Conservation (phyloP, 2,797 vertebrate species). For the Discoglossus pictus region DNA sequence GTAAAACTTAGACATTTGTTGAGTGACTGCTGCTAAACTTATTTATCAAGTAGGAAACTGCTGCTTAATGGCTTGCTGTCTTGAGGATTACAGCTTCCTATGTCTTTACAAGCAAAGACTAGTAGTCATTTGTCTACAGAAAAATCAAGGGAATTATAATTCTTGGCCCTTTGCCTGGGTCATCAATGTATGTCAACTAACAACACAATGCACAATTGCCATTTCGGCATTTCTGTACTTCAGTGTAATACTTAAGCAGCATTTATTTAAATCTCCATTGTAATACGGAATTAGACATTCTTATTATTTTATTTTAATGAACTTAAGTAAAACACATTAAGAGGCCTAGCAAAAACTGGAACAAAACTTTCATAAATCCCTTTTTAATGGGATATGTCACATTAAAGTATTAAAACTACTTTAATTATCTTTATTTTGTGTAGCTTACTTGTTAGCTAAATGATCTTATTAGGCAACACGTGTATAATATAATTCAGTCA, state of each 20-base stretch:
- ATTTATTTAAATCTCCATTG: slow-evolving; percentile 51
- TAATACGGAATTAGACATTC: slow-evolving; percentile 53
- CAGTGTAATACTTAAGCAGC: slow-evolving; percentile 44
- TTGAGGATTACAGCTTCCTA: slow-evolving; percentile 45
- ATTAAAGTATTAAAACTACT: slow-evolving; percentile 51
- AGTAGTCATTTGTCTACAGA: slow-evolving; percentile 48
- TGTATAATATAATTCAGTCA: slow-evolving; percentile 45
- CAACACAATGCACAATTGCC: slow-evolving; percentile 30
- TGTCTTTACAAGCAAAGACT: slow-evolving; percentile 45
- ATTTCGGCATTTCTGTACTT: slow-evolving; percentile 35
- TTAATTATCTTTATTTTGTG: slow-evolving; percentile 50
- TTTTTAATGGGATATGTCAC: slow-evolving; percentile 52
- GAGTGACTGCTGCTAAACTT: slow-evolving; percentile 43
- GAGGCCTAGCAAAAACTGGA: slow-evolving; percentile 46
- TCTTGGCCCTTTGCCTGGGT: slow-evolving; percentile 38
- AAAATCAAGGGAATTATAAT: slow-evolving; percentile 46
- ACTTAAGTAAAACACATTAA: slow-evolving; percentile 51
- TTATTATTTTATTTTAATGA: slow-evolving; percentile 53
- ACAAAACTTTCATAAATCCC: slow-evolving; percentile 50
- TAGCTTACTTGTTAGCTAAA: slow-evolving; percentile 50
- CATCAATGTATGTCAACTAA: slow-evolving; percentile 38
- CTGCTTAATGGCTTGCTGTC: slow-evolving; percentile 52
- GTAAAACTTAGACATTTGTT: slow-evolving; percentile 21
- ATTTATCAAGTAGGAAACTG: slow-evolving; percentile 46
- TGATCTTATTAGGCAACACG: slow-evolving; percentile 49